Conservation (phyloP, 2,888 invertebrate species). For the Lypha dubia region DNA sequence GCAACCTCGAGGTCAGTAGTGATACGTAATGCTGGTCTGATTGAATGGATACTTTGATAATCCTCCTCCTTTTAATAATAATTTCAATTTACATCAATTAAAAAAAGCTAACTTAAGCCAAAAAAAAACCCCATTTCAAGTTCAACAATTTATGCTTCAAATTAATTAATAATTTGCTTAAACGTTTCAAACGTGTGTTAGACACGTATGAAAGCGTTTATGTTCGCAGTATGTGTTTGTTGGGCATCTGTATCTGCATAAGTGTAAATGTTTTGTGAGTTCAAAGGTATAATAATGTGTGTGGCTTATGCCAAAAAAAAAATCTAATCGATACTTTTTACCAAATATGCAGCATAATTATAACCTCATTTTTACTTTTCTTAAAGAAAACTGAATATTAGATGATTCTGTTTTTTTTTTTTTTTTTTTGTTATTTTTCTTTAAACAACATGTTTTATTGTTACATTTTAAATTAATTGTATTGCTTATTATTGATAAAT, state of each 20-base stretch:
- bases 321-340: conserved; percentile 25
- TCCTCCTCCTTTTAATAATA: too few species aligned
- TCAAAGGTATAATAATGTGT: conserved; percentile 47
- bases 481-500: conserved; percentile 51
- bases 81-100: too few species aligned
- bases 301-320: not conserved
- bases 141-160: too few species aligned
- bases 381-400: conserved; percentile 57
- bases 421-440: conserved; percentile 22
- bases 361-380: conserved; percentile 54
- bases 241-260: conserved; percentile 1
- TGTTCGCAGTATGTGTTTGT: conserved; percentile 12
- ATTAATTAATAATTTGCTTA: too few species aligned
- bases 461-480: conserved; percentile 66
- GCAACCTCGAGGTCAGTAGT: too few species aligned
- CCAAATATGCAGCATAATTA: conserved; percentile 29
- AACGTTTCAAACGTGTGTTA: too few species aligned
- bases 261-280: conserved; percentile 26
- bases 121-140: too few species aligned
- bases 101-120: too few species aligned
- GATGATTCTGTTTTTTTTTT: conserved; percentile 54
- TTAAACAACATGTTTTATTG: conserved; percentile 40
- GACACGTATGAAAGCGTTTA: too few species aligned
- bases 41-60: too few species aligned
- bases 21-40: too few species aligned